These are phyloP conservation scores for Holothuria glaberrima DNA, from an alignment of 35 echinoderm and acorn worm genomes.

Conservation along the genomic window DNA sequence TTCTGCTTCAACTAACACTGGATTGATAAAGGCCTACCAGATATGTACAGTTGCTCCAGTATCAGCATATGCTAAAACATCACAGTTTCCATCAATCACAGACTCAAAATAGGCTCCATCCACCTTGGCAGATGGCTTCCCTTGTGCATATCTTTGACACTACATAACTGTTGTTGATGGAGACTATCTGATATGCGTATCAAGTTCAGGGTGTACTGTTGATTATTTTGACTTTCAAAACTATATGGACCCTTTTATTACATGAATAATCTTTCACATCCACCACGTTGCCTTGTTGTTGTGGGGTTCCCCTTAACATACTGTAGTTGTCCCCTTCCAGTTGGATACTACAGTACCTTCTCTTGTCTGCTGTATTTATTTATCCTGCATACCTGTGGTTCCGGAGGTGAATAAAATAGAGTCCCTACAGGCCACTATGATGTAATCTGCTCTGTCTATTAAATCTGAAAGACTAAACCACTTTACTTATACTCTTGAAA, in stretches of 20 bases:
- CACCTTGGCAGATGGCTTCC: neutral
- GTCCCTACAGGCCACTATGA: neutral
- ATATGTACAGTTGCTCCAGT: neutral
- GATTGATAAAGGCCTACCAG: neutral
- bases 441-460: neutral
- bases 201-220: neutral
- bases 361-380: neutral
- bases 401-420: neutral
- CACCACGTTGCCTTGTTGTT: neutral
- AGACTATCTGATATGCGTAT: neutral
- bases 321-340: neutral
- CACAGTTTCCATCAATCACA: neutral
- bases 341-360: neutral
- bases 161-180: neutral
- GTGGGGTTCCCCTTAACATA: neutral
- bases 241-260: neutral
- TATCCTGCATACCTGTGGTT: neutral
- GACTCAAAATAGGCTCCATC: constrained; percentile 11
- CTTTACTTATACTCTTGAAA: constrained; percentile 21
- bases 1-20: neutral
- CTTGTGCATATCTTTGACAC: neutral
- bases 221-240: constrained; percentile 11
- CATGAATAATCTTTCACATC: neutral
- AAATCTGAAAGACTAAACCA: neutral
- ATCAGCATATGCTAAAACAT: constrained; percentile 1